phyloP scores from a whole-genome alignment of 2,797 vertebrate genomes.

The Notamacropus eugenii region DNA sequence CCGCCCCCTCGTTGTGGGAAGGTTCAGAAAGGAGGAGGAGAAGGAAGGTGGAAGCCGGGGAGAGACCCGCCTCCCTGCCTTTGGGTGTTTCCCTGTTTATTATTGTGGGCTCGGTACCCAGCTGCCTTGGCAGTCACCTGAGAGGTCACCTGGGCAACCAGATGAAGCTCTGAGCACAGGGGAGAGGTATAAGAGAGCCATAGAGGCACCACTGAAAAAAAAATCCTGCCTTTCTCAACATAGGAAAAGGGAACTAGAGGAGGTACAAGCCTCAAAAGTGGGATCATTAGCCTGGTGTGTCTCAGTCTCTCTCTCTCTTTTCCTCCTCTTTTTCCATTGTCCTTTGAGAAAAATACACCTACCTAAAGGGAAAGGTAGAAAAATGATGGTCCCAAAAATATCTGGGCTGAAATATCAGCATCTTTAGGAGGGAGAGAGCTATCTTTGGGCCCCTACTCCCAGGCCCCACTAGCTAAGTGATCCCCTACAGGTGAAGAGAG shows the following conservation, averaged over 20 bases:
- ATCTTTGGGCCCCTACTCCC: too few species aligned
- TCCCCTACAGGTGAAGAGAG: neutral
- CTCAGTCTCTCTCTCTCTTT: neutral
- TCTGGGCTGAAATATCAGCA: neutral
- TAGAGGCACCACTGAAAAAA: neutral
- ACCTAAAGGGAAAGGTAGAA: neutral
- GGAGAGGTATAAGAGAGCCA: conserved; percentile 29
- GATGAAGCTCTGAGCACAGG: conserved; percentile 74
- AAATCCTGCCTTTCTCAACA: neutral
- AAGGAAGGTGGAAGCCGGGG: conserved; percentile 28
- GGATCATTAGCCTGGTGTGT: neutral
- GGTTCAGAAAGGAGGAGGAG: conserved; percentile 29
- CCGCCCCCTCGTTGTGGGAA: neutral
- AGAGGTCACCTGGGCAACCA: conserved; percentile 87
- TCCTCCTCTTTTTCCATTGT: neutral
- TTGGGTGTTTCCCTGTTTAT: conserved; percentile 79
- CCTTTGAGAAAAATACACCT: neutral
- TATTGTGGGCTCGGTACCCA: conserved; percentile 64
- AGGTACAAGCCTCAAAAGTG: neutral
- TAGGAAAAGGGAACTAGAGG: neutral
- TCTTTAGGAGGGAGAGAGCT: neutral
- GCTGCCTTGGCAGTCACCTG: conserved; percentile 82
- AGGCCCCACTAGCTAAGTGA: neutral
- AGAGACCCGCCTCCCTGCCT: conserved; percentile 64
- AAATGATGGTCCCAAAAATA: neutral